phyloP scores from a whole-genome alignment of 2,888 invertebrate species.

The Drosophila mercatorum region DNA sequence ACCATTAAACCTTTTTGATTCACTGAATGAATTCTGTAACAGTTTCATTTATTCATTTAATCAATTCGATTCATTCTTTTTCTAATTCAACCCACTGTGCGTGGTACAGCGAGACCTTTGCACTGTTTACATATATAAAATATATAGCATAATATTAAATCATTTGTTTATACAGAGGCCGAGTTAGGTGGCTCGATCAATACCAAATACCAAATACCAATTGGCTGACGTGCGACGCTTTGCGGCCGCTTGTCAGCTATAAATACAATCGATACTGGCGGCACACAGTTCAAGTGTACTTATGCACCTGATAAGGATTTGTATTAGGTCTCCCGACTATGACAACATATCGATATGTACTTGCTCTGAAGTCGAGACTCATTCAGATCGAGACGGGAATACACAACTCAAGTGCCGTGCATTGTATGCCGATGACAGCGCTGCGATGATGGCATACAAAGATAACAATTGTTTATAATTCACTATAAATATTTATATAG shows the following conservation, averaged over 20 bases:
- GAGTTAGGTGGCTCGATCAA: slow-evolving; percentile 44
- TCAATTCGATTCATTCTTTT: background rate
- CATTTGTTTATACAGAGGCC: slow-evolving; percentile 10
- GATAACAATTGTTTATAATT: slow-evolving; percentile 67
- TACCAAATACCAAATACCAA: slow-evolving; percentile 33
- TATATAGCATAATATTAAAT: slow-evolving; percentile 12
- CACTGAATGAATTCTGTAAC: background rate
- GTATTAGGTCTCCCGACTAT: slow-evolving; percentile 25
- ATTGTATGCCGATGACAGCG: slow-evolving; percentile 47
- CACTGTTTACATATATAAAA: background rate
- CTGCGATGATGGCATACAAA: slow-evolving; percentile 53
- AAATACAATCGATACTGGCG: slow-evolving; percentile 21
- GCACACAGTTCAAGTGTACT: background rate
- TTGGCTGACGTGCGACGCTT: slow-evolving; percentile 24
- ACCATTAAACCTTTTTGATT: no score
- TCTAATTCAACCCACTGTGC: background rate
- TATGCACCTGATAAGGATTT: slow-evolving; percentile 45
- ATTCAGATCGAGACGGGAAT: slow-evolving; percentile 38
- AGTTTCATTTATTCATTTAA: no score
- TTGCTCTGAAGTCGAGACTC: slow-evolving; percentile 4
- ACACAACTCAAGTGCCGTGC: slow-evolving; percentile 28
- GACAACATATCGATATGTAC: slow-evolving; percentile 16
- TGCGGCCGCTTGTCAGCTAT: slow-evolving; percentile 6
- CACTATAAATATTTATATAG: slow-evolving; percentile 62
- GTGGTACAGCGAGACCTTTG: background rate